phyloP scores from a whole-genome alignment of 2,888 invertebrate genomes.

The Maniola hyperantus region DNA sequence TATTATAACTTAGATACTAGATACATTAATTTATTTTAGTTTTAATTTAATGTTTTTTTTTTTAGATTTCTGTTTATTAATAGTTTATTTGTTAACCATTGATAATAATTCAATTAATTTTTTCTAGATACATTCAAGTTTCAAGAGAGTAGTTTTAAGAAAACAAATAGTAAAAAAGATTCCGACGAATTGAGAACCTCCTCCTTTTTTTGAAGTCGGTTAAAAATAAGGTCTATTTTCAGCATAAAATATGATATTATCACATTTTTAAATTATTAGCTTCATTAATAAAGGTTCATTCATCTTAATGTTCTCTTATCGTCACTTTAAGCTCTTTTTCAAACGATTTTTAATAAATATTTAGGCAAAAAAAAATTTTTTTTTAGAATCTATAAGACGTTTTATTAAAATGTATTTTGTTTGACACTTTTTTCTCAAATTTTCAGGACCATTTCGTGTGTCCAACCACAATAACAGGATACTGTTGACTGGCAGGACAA shows the following conservation, averaged over 20 bases:
- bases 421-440: neutral
- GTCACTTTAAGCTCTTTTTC: neutral
- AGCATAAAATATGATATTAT: neutral
- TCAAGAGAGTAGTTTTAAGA: too few relatives aligned
- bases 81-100: too few relatives aligned
- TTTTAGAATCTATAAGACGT: neutral
- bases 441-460: conserved; percentile 34
- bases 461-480: conserved; percentile 51
- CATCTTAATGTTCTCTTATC: neutral
- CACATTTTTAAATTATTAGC: neutral
- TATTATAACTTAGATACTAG: too few relatives aligned
- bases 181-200: too few relatives aligned
- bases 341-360: neutral
- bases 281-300: too few relatives aligned
- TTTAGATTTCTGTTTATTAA: too few relatives aligned
- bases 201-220: too few relatives aligned
- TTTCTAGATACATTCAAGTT: too few relatives aligned
- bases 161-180: too few relatives aligned
- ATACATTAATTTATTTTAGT: too few relatives aligned
- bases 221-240: neutral
- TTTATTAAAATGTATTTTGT: neutral
- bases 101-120: too few relatives aligned
- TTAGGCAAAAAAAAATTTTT: neutral
- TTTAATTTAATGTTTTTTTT: too few relatives aligned
- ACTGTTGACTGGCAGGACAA: conserved; percentile 59